These are phyloP conservation scores for Calyptomena viridis DNA, from an alignment of 2,113 vertebrate genomes.

Conservation along the genomic window DNA sequence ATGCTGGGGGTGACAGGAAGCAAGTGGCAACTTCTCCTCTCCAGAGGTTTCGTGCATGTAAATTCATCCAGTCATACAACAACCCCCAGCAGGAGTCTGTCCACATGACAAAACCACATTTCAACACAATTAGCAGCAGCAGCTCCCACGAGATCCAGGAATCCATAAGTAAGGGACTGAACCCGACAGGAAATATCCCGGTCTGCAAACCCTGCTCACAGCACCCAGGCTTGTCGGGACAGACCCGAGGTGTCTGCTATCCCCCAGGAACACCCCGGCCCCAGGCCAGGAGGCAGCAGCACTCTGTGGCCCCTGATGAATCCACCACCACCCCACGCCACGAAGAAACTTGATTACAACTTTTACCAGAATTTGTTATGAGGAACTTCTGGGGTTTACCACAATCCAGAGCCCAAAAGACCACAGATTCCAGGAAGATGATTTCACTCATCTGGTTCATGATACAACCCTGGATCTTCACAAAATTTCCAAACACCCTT, in stretches of 20 bases:
- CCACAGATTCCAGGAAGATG: conserved; percentile 76
- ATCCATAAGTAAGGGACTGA: background rate
- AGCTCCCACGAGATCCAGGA: background rate
- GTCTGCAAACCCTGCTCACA: accelerated
- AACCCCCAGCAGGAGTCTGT: background rate
- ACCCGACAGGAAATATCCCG: background rate
- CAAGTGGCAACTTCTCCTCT: background rate
- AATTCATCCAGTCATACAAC: background rate
- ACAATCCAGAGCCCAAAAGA: conserved; percentile 31
- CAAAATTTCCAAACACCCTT: conserved; percentile 28
- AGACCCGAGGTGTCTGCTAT: accelerated
- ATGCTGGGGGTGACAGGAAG: background rate
- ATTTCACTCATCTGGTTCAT: conserved; percentile 65
- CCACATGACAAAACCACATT: conserved; percentile 3
- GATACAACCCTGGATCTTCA: conserved; percentile 60
- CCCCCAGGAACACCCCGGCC: background rate
- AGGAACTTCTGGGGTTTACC: conserved; percentile 33
- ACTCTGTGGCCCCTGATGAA: background rate
- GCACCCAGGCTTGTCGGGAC: background rate
- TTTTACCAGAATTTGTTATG: background rate
- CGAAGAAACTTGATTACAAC: background rate
- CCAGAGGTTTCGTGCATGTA: background rate
- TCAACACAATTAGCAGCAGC: conserved; percentile 18
- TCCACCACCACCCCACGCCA: background rate
- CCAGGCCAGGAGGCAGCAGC: background rate